Base-by-base conservation (phyloP, 2,888 invertebrate genomes). In the Drosophila mimetica region DNA sequence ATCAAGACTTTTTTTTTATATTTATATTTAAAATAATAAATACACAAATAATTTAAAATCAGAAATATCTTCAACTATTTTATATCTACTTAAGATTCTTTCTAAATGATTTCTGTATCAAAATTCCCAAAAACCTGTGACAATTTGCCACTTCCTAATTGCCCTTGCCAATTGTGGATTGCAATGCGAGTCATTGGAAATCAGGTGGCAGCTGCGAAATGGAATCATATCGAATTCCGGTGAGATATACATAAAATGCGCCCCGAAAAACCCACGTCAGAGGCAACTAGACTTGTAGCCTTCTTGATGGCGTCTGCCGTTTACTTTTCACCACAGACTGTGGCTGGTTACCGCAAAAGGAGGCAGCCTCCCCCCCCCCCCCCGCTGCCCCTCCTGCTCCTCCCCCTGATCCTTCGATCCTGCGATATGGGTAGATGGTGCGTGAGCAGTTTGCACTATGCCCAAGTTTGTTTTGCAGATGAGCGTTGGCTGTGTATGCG, bases 381-480 rank as follows among this genome's bases (percentile, higher is more conserved):
- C 37, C 42, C 3, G 42, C 16, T 14, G 9, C 34, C n/a, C 9
- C 37, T 37, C 9, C 9, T 4, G 8, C 25, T 5, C 2, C 25
- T 14, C 28, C 28, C 22, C 48, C 28, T 28, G 25, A 44, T 44
- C 44, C 44, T 6, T n/a, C 20, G 44, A 44, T 44, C 14, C 42
- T 32, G 48, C 36, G 41, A 66, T 50, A 32, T 36, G 52, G 47
- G 53, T 71, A 58, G 71, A 78, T 71, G 73, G 52, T 78, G 79
- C 69, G 63, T 74, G 64, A 61, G 70, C 59, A 71, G 71, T 71
- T 71, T 61, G 61, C 70, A 61, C 50, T 69, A 32, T 44, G 50
- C 36, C 57, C 71, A 58, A 74, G 58, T 82, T 79, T 82, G 77
- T 58, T 76, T 74, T 76, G 74, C 79, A 84, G 74, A 74, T 80